A percentile compares a stretch with the other conserved stretches of the same genome.
Evolutionary conservation across 1,140 invertebrate genomes (phyloP).

Genomic region (Stratiolaelaps scimitus): DNA sequence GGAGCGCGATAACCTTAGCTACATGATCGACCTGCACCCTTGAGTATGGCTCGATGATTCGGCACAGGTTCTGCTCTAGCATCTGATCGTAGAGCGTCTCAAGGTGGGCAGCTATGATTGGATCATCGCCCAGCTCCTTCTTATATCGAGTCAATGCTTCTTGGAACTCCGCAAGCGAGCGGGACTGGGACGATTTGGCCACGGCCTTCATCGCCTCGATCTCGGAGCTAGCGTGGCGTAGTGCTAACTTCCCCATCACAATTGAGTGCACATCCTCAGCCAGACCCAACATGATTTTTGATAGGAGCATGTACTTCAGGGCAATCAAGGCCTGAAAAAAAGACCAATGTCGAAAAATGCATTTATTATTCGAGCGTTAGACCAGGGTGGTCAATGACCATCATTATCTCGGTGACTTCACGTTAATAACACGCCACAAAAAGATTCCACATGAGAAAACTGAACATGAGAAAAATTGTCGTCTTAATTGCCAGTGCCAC

Average conservation of each 20-base stretch:
- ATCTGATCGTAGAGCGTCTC: slow-evolving; percentile 94
- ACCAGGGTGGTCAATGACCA: too few species aligned
- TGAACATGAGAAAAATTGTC: too few species aligned
- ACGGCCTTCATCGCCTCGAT: slow-evolving; percentile 96
- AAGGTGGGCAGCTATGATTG: slow-evolving; percentile 88
- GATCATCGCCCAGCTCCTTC: slow-evolving; percentile 82
- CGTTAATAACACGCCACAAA: too few species aligned
- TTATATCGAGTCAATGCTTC: slow-evolving; percentile 60
- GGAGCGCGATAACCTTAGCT: slow-evolving; percentile 33
- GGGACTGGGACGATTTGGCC: slow-evolving; percentile 84
- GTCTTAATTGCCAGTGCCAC: too few species aligned
- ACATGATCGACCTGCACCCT: slow-evolving; percentile 56
- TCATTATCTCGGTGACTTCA: too few species aligned
- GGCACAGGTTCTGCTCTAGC: slow-evolving; percentile 95
- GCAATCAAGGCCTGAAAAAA: slow-evolving; percentile 54
- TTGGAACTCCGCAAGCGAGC: slow-evolving; percentile 92
- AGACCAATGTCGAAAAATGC: too few species aligned
- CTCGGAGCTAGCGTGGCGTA: slow-evolving; percentile 88
- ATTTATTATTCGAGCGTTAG: too few species aligned
- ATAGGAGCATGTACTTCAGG: slow-evolving; percentile 96
- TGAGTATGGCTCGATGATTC: slow-evolving; percentile 97
- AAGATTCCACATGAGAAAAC: too few species aligned
- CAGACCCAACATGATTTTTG: slow-evolving; percentile 92
- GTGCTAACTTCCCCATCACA: slow-evolving; percentile 85
- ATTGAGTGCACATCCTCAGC: slow-evolving; percentile 93